These are phyloP conservation scores for Campoplex nolae DNA, from an alignment of 2,888 invertebrate species.

Conservation along the genomic window DNA sequence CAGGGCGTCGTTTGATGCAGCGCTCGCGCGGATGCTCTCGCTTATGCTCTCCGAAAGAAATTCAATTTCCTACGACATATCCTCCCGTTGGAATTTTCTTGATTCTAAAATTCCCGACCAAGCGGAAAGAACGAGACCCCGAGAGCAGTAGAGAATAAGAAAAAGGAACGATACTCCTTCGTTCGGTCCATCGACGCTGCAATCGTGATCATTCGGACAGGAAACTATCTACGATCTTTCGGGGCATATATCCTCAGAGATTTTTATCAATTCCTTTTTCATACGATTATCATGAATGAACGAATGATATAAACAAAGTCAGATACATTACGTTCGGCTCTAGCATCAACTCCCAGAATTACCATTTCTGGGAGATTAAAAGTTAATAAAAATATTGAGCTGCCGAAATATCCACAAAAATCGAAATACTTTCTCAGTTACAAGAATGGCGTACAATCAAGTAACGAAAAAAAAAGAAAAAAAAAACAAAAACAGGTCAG, in stretches of 20 bases:
- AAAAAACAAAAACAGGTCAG: background rate
- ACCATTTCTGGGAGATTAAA: too few relatives aligned
- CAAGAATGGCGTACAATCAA: too few relatives aligned
- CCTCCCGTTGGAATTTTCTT: slow-evolving; percentile 67
- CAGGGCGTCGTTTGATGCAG: slow-evolving; percentile 63
- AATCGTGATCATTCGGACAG: slow-evolving; percentile 6
- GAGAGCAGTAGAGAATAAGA: background rate
- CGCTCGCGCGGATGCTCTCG: slow-evolving; percentile 65
- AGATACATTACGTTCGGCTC: background rate
- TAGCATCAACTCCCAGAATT: too few relatives aligned
- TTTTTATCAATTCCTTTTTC: background rate
- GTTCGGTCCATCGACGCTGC: slow-evolving; percentile 18
- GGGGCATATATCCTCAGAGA: background rate
- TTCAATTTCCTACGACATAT: slow-evolving; percentile 69
- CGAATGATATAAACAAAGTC: background rate
- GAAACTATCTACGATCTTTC: slow-evolving; percentile 8
- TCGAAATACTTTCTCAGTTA: background rate
- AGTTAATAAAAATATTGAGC: background rate
- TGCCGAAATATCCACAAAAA: background rate
- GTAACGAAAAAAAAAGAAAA: background rate
- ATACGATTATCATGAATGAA: background rate
- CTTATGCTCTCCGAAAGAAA: slow-evolving; percentile 67
- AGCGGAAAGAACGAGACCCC: slow-evolving; percentile 13
- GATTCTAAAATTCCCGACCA: slow-evolving; percentile 67
- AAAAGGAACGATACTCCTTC: slow-evolving; percentile 1